A percentile compares a stretch with the other conserved stretches of the same genome.
Evolutionary conservation across 2,797 vertebrate species (phyloP).

Genomic region (Anas acuta): DNA sequence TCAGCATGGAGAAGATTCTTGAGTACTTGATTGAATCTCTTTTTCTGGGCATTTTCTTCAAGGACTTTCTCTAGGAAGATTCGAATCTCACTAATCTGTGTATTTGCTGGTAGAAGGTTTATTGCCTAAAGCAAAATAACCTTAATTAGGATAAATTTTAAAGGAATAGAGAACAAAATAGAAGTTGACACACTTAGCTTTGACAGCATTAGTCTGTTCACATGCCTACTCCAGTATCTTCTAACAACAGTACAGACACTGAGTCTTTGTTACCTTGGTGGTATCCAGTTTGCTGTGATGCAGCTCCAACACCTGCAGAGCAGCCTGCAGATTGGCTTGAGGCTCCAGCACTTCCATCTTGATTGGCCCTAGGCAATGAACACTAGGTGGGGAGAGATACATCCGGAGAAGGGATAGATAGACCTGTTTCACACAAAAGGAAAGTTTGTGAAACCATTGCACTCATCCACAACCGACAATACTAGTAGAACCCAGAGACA

Average conservation of each 20-base stretch:
- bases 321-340: conserved; percentile 92
- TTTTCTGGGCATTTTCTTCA: conserved; percentile 95
- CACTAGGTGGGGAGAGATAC: conserved; percentile 96
- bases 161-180: neutral
- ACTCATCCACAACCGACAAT: accelerated
- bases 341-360: conserved; percentile 93
- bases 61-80: conserved; percentile 97
- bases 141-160: neutral
- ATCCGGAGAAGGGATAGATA: conserved; percentile 96
- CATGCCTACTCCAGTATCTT: neutral
- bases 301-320: conserved; percentile 91
- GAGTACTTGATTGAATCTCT: conserved; percentile 93
- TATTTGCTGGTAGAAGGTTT: conserved; percentile 96
- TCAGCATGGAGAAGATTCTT: conserved; percentile 97
- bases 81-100: conserved; percentile 94
- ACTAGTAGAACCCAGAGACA: neutral
- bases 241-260: neutral
- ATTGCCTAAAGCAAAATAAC: conserved; percentile 83
- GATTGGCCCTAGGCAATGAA: conserved; percentile 95
- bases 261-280: conserved; percentile 87
- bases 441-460: neutral
- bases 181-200: neutral
- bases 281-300: conserved; percentile 98
- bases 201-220: neutral
- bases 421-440: conserved; percentile 81